phyloP scores from a whole-genome alignment of 1,140 invertebrate species.

The Panulirus ornatus region DNA sequence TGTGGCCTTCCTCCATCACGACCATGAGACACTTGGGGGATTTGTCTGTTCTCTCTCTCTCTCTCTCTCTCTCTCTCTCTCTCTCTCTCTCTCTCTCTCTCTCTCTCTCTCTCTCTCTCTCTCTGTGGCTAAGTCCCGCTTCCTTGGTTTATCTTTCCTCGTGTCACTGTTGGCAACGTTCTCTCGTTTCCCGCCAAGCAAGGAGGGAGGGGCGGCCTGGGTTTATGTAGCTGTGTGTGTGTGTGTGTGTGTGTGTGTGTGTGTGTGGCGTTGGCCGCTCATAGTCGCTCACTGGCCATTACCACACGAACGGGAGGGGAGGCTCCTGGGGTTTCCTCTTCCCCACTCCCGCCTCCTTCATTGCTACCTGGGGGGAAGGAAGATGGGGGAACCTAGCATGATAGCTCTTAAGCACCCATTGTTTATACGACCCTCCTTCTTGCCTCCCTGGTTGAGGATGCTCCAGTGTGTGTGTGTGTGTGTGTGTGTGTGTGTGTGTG shows the following conservation, averaged over 20 bases:
- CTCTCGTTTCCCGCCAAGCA: slow-evolving; percentile 45
- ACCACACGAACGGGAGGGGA: not conserved
- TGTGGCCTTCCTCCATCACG: not conserved
- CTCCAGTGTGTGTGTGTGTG: slow-evolving; percentile 25
- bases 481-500: slow-evolving; percentile 36
- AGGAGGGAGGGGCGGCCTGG: slow-evolving; percentile 19
- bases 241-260: slow-evolving; percentile 30
- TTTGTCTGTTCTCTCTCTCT: not conserved
- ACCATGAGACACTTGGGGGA: not conserved
- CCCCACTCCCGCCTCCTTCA: not conserved
- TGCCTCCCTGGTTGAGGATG: not conserved
- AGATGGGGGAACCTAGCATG: too few relatives aligned
- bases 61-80: not conserved
- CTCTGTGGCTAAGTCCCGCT: too few relatives aligned
- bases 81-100: not conserved
- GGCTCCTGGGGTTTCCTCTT: not conserved
- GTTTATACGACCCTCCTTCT: not conserved
- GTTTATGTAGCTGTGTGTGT: too few relatives aligned
- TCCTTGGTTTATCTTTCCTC: slow-evolving; percentile 31
- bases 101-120: not conserved
- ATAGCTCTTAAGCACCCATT: too few relatives aligned
- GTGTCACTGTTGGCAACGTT: slow-evolving; percentile 23
- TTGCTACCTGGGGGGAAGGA: too few relatives aligned
- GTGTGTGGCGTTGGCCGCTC: slow-evolving; percentile 39
- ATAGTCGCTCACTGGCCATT: slow-evolving; percentile 49